Conservation (phyloP, 2,888 invertebrate species). For the Ptychoptera contaminata region DNA sequence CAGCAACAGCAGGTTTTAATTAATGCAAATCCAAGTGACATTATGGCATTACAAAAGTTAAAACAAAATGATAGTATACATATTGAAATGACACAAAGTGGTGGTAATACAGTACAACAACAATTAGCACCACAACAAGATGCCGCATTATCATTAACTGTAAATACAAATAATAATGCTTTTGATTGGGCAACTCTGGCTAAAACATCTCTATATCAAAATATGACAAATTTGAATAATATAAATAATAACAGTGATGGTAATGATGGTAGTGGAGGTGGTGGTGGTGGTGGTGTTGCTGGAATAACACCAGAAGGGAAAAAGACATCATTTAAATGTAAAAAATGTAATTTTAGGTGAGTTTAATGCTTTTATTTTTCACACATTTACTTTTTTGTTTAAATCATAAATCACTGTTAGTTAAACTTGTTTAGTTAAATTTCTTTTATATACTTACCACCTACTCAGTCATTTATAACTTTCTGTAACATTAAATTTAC, state of each 20-base stretch:
- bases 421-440: neutral
- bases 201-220: too few relatives aligned
- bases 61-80: neutral
- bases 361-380: slow-evolving; percentile 16
- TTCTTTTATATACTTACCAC: too few relatives aligned
- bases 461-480: too few relatives aligned
- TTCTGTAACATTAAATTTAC: too few relatives aligned
- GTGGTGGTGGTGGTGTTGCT: too few relatives aligned
- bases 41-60: slow-evolving; percentile 16
- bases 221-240: too few relatives aligned
- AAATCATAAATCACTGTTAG: neutral
- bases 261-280: slow-evolving; percentile 22
- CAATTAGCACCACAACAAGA: too few relatives aligned
- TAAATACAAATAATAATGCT: too few relatives aligned
- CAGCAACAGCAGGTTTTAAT: slow-evolving; percentile 17
- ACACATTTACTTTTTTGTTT: slow-evolving; percentile 3
- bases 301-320: slow-evolving; percentile 29
- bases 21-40: slow-evolving; percentile 15
- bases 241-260: slow-evolving; percentile 17
- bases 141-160: too few relatives aligned
- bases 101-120: too few relatives aligned
- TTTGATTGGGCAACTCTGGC: too few relatives aligned
- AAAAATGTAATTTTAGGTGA: slow-evolving; percentile 76
- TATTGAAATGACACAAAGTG: too few relatives aligned
- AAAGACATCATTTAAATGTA: slow-evolving; percentile 75